Conservation (phyloP, 2,888 invertebrate species). For the Macrophya alboannulata region DNA sequence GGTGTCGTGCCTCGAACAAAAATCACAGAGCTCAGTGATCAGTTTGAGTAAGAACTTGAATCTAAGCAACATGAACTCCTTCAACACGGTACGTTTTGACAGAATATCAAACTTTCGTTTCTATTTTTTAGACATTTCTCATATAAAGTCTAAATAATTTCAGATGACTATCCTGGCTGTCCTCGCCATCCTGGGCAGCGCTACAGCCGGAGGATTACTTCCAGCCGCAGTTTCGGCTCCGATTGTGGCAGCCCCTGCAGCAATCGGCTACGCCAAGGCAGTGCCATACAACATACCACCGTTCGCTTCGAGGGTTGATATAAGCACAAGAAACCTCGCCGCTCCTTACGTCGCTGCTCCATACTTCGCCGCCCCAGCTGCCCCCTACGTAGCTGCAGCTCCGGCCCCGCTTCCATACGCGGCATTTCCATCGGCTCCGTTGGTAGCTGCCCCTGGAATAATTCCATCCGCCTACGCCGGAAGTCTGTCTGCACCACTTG, state of each 20-base stretch:
- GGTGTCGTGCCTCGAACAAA: constrained; percentile 57
- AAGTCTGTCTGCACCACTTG: constrained; percentile 62
- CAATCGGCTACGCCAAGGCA: constrained; percentile 83
- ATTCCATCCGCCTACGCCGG: constrained; percentile 63
- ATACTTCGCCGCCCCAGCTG: constrained; percentile 79
- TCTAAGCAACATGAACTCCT: constrained; percentile 65
- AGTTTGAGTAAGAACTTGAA: constrained; percentile 58
- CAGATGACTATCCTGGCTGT: constrained; percentile 63
- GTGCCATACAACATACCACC: constrained; percentile 85
- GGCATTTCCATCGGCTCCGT: constrained; percentile 69
- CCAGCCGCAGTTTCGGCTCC: constrained; percentile 77
- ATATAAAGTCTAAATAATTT: constrained; percentile 27
- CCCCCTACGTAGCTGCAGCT: constrained; percentile 67
- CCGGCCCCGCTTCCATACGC: constrained; percentile 69
- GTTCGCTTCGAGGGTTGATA: constrained; percentile 84
- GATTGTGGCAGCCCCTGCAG: constrained; percentile 81
- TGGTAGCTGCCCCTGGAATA: constrained; percentile 65
- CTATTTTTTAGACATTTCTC: background rate
- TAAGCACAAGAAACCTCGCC: constrained; percentile 79
- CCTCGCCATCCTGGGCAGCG: constrained; percentile 67
- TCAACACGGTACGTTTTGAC: constrained; percentile 62
- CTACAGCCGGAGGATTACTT: constrained; percentile 78
- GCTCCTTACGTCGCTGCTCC: constrained; percentile 72
- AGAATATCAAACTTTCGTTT: background rate
- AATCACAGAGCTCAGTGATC: constrained; percentile 57